Evolutionary conservation across 1,140 invertebrate genomes (phyloP), one percentile per base, ranked within the genome.

Genomic region (Lucilia cuprina): DNA sequence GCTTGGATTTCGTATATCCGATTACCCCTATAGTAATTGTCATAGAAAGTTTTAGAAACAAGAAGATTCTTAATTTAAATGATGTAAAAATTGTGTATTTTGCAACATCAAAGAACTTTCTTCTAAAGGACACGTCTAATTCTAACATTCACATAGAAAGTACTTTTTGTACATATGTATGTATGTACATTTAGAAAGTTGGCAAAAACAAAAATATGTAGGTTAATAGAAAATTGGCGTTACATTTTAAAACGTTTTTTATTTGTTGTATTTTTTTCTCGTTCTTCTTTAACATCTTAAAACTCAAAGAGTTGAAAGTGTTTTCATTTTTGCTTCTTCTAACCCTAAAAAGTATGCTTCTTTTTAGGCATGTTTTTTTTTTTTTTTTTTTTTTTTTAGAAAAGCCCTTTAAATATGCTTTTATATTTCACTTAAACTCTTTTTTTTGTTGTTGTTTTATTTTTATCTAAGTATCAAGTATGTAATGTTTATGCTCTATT

Each of bases 201-300:
- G 19, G 60, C 60, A 70, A 70, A 21, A 70, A 70, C 19, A 70
- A 21, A 70, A 80, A 80, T 80, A 80, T 80, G 77, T 80, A 30
- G 77, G 77, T 80, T 80, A 80, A 80, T 80, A 80, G 77, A 50
- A 80, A 80, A 80, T 80, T 80, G 77, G 77, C 41, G 65, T 21
- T 19, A 21, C 21, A 70, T 70, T 70, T 70, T 21, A 21, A 70
- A 55, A 55, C 50, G 50, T 55, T 55, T 55, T n/a, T 55, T 14
- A 17, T 1, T 49, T 30, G 25, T 30, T 13, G 17, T 55, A 10
- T 55, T 55, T 55, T 55, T 2, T 55, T 5, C 17, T 10, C 17
- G 1, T 55, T 55, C 12, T 55, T 12, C 17, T 55, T 55, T 55
- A 7, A 17, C 17, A 17, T 41, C 10, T 41, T 41, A 41, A 41